Base-by-base conservation (phyloP, 2,797 vertebrate species). In the Ateles fusciceps region DNA sequence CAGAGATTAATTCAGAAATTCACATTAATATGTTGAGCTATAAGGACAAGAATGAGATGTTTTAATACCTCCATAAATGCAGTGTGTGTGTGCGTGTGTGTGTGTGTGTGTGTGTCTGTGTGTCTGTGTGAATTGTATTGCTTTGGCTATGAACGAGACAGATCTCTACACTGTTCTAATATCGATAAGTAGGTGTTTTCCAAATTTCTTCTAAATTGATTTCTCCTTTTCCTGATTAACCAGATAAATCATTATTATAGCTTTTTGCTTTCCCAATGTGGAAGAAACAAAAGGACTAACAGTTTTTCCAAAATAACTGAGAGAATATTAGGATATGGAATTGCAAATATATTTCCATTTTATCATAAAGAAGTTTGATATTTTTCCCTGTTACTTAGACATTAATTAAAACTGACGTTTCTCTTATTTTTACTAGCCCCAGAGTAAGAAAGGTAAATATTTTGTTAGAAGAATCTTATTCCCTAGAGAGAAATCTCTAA, bases 1-100 rank as follows among this genome's bases (percentile, higher is more conserved):
- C 46, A 4, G 57, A 93, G 72, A 94, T 94, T 90, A 90, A 97
- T 83, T 97, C 68, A 90, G 22, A 96, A 94, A 79, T 7, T 84
- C 13, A 89, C 17, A 55, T 64, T 95, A 94, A 76, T 91, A 84
- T 59, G 24, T 85, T 78, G 50, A 89, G 17, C 61, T 57, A 93
- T 57, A 94, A 95, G 4, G 39, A 76, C 71, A 78, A 80, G 55
- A n/a, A 79, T 91, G 74, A 93, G 8, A 57, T 85, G 55, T 48
- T 80, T 97, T 96, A 80, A 72, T 91, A 79, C 28, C 19, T 72
- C 7, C 79, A 83, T 46, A 59, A 80, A 50, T 88, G 61, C 17
- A 86, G 1, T 4, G 15, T 87, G 55, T 93, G 15, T 75, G 4
- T 64, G 3, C 33, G 57, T 59, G 55, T 11, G 55, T 57, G 22